Percentiles rank a stretch among this genome's conserved stretches.
Evolutionary conservation across 2,888 invertebrate genomes (phyloP).

Genomic region (Thecophora atra): DNA sequence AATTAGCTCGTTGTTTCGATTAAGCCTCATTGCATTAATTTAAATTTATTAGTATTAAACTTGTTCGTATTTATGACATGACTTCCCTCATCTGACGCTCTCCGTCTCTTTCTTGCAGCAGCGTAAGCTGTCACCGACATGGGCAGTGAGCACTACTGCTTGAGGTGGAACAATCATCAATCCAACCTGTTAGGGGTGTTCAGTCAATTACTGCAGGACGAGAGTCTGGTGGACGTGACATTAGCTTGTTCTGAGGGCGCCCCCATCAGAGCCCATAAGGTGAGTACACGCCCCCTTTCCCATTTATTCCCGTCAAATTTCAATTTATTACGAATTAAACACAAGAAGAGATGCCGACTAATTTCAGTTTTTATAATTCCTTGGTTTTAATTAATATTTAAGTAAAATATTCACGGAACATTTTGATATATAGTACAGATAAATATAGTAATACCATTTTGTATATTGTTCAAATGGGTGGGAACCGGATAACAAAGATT

Average conservation of each 20-base stretch:
- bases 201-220: constrained; percentile 95
- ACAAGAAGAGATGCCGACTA: too few species aligned
- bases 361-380: too few species aligned
- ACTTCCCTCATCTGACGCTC: background rate
- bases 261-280: constrained; percentile 93
- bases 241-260: constrained; percentile 96
- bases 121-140: constrained; percentile 92
- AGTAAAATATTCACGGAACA: too few species aligned
- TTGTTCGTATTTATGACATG: background rate
- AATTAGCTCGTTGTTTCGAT: background rate
- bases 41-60: constrained; percentile 9
- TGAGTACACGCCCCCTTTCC: constrained; percentile 53
- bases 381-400: too few species aligned
- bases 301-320: too few species aligned
- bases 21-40: constrained; percentile 9
- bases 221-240: constrained; percentile 95
- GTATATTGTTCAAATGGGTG: too few species aligned
- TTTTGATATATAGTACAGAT: too few species aligned
- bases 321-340: too few species aligned
- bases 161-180: constrained; percentile 99
- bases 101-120: constrained; percentile 64
- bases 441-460: too few species aligned
- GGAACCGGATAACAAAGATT: too few species aligned
- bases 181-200: constrained; percentile 97
- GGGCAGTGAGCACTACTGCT: constrained; percentile 98